A percentile compares a stretch with the other conserved stretches of the same genome.
Conservation (phyloP, 2,113 vertebrate genomes). For the Apteryx owenii region DNA sequence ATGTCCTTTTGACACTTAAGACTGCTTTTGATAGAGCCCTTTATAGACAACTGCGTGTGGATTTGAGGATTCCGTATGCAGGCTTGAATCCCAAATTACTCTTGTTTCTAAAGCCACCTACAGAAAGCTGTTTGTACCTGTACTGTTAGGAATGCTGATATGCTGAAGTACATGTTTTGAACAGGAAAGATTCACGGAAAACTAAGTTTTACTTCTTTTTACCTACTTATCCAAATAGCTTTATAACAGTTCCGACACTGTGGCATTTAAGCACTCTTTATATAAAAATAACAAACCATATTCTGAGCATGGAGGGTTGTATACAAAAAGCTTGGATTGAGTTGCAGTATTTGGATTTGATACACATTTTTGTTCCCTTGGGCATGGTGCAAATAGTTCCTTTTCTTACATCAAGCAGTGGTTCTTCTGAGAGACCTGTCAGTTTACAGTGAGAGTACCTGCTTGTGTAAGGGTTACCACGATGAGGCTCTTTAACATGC, state of each 20-base stretch:
- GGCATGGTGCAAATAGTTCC: accelerated
- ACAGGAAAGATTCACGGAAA: neutral
- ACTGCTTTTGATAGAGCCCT: neutral
- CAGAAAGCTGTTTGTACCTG: neutral
- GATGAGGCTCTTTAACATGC: neutral
- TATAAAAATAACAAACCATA: neutral
- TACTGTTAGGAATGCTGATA: neutral
- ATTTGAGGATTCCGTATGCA: too few species aligned
- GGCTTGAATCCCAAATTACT: too few species aligned
- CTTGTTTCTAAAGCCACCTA: neutral
- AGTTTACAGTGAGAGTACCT: neutral
- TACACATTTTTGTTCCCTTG: neutral
- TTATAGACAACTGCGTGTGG: neutral
- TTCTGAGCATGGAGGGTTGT: neutral
- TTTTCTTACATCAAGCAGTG: neutral
- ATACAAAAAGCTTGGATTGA: too few species aligned
- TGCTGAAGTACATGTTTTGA: neutral
- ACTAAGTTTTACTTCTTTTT: too few species aligned
- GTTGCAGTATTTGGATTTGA: accelerated
- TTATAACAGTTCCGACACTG: too few species aligned
- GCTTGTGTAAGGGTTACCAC: neutral
- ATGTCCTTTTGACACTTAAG: neutral
- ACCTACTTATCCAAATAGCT: too few species aligned
- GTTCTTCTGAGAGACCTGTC: neutral
- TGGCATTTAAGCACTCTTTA: too few species aligned